Base-by-base conservation (phyloP, 1,140 invertebrate genomes). In the Spodoptera frugiperda region DNA sequence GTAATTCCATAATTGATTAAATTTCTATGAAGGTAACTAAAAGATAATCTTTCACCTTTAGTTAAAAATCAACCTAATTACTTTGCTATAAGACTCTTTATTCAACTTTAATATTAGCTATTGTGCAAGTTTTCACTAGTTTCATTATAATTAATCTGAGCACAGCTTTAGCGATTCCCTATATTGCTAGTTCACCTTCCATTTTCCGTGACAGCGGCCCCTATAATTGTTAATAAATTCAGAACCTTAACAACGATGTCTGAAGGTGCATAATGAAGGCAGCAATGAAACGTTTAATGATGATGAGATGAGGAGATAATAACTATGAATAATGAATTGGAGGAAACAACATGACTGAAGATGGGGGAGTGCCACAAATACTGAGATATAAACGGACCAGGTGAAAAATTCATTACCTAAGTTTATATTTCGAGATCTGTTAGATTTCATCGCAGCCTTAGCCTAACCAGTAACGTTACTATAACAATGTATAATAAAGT, bases 301-400 rank as follows among this genome's bases (percentile, higher is more conserved):
- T 53, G 49, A 53, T 53, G 49, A 53, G 33, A 39, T 39, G 33
- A 9, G 33, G 51, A n/a, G 51, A 53, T 53, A 53, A 53, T 53
- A 53, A 4, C 8, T 15, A 53, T 53, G 51, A 53, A 53, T 53
- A 53, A 15, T 17, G n/a, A 53, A 15, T 15, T 53, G 8, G n/a
- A 17, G 51, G 14, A 53, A 53, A 53, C 51, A n/a, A 15, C n/a
- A 53, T 53, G 51, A 17, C 33, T 39, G 17, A 17, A 17, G 3
- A 15, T 15, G n/a, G 14, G n/a, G 14, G n/a, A 17, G 17, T 17
- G n/a, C 8, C 5, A 53, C 10, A 53, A 53, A 53, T 17, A 53
- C n/a, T 17, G 51, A 17, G n/a, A 15, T 17, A n/a, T 15, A 53
- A 8, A 19, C n/a, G 33, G 6, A 39, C 9, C 33, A 8, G 33